Percentiles rank a stretch among this genome's conserved stretches.
Conservation (phyloP, 2,888 invertebrate genomes). For the Fragum sueziense region DNA sequence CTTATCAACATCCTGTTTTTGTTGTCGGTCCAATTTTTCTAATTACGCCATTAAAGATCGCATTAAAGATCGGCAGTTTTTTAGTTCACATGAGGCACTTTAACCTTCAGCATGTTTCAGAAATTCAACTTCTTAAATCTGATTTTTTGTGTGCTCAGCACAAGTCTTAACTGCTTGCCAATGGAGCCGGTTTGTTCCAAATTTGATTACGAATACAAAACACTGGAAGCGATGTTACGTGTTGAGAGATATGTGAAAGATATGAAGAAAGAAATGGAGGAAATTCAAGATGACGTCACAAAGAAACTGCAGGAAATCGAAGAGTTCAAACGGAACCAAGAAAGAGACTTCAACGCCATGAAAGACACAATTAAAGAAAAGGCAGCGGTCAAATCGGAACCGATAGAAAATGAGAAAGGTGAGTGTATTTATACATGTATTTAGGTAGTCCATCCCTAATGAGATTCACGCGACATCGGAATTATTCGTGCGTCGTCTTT, state of each 20-base stretch:
- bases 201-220: conserved; percentile 1
- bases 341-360: not conserved
- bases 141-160: not conserved
- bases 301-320: not conserved
- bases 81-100: no score
- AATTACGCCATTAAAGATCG: no score
- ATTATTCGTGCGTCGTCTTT: no score
- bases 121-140: not conserved
- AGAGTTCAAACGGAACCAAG: not conserved
- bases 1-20: no score
- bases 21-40: no score
- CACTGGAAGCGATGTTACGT: not conserved
- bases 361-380: not conserved
- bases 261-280: not conserved
- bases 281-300: not conserved
- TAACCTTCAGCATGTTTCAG: not conserved
- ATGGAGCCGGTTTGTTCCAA: not conserved
- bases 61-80: no score
- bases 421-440: no score
- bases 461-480: no score
- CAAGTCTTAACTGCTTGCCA: not conserved
- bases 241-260: not conserved
- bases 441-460: no score
- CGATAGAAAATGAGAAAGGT: no score
- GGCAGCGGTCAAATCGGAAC: no score